Conservation (phyloP, 2,797 vertebrate genomes). For the Melanotaenia parkinsoni region DNA sequence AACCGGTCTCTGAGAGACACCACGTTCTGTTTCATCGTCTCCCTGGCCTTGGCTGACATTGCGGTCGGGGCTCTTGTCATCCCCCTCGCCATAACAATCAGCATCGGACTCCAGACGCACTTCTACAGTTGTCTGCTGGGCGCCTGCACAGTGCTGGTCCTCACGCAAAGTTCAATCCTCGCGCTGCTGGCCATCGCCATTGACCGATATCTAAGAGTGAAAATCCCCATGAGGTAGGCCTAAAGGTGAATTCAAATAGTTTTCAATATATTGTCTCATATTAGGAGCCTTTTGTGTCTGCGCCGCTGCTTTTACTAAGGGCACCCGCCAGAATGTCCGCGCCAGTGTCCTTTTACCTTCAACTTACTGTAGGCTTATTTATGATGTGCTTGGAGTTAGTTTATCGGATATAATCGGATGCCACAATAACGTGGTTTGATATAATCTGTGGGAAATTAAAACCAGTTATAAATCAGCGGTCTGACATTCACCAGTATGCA, state of each 20-base stretch:
- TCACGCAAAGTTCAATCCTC: constrained; percentile 95
- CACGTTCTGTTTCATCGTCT: constrained; percentile 95
- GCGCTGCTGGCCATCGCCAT: constrained; percentile 93
- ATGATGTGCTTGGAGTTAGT: neutral
- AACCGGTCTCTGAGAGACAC: constrained; percentile 91
- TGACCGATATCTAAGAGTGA: constrained; percentile 93
- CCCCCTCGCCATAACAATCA: constrained; percentile 92
- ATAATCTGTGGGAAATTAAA: neutral
- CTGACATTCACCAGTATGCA: neutral
- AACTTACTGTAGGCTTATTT: neutral
- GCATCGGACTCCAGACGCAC: constrained; percentile 87
- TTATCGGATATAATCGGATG: neutral
- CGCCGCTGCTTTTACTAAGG: constrained; percentile 26
- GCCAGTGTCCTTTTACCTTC: neutral
- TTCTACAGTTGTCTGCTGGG: constrained; percentile 93
- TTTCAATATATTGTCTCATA: constrained; percentile 24
- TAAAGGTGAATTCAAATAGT: constrained; percentile 61
- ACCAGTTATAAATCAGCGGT: neutral
- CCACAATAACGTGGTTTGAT: neutral
- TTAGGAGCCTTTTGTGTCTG: constrained; percentile 50
- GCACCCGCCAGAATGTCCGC: neutral
- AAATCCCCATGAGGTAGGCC: constrained; percentile 92
- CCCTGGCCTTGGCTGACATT: constrained; percentile 92
- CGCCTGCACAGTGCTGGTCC: constrained; percentile 91
- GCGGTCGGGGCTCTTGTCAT: constrained; percentile 93